Evolutionary conservation across 2,888 invertebrate species (phyloP).

Genomic region (Cacoxenus indagator): DNA sequence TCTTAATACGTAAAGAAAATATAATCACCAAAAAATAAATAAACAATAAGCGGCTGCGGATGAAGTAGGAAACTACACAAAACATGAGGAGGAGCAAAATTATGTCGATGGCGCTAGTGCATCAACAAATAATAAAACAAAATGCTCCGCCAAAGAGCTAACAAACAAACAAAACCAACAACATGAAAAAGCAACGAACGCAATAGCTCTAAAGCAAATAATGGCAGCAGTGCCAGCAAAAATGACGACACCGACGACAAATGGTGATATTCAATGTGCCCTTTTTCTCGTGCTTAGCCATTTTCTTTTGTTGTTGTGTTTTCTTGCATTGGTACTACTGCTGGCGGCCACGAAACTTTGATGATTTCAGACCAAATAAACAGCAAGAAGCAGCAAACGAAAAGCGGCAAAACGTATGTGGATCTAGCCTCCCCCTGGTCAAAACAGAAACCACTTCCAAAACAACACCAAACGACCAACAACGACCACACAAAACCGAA

Average conservation of each 20-base stretch:
- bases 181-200: background rate
- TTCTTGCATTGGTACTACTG: background rate
- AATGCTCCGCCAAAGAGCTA: background rate
- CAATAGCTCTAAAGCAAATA: background rate
- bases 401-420: background rate
- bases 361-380: conserved; percentile 12
- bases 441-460: conserved; percentile 24
- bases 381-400: conserved; percentile 17
- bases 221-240: background rate
- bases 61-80: too few species aligned
- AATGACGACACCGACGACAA: background rate
- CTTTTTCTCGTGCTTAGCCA: background rate
- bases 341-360: conserved; percentile 29
- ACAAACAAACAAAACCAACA: background rate
- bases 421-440: conserved; percentile 5
- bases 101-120: too few species aligned
- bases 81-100: too few species aligned
- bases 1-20: too few species aligned
- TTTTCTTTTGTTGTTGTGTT: background rate
- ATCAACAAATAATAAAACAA: too few species aligned
- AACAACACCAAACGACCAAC: conserved; percentile 20
- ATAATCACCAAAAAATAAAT: too few species aligned
- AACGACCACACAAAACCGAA: conserved; percentile 19
- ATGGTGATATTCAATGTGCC: background rate
- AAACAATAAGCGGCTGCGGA: too few species aligned